Evolutionary conservation across 2,113 vertebrate genomes (phyloP), one percentile per base, ranked within the genome.

Genomic region (Xyliphius kryptos): DNA sequence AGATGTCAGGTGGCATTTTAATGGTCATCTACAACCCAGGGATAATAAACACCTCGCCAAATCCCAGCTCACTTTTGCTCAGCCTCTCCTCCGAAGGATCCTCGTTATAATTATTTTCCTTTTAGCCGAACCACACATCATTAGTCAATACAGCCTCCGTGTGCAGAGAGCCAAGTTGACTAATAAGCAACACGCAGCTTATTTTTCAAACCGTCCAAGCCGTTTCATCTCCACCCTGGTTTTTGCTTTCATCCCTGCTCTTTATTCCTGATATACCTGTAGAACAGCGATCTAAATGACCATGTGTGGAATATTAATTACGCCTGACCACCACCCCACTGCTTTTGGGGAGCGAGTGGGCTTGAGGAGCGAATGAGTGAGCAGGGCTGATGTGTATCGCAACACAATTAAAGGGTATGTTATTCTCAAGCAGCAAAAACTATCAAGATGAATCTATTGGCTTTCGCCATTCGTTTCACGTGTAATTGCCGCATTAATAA

Each of bases 401-500:
- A 48, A 59, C 48, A 63, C 63, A 72, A 72, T 69, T 72, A 66
- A 61, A 65, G 43, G 38, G 38, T 58, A 53, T 10, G 52, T 60
- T 71, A 74, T 65, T 66, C 65, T 36, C 52, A 50, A 50, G 37
- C 57, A 58, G 58, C 54, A n/a, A 58, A 62, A 57, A 47, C 53
- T 52, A 47, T 37, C 44, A 57, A 48, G 63, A 69, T 67, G 61
- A 60, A 71, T 72, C 59, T 69, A 71, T 75, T 62, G 62, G 58
- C 52, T 26, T 61, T 66, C 48, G 22, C 57, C 57, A 66, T 73
- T 69, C 61, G 48, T 73, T 66, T 66, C 53, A 22, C 47, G 50
- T 73, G 47, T 69, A 73, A 69, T 66, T 73, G 66, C 57, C 51
- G 36, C 71, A 73, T 73, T 73, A 69, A 69, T 73, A 73, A 69